A percentile compares a stretch with the other conserved stretches of the same genome.
phyloP scores from a whole-genome alignment of 2,888 invertebrate genomes.

The Chloroclystis v-ata region DNA sequence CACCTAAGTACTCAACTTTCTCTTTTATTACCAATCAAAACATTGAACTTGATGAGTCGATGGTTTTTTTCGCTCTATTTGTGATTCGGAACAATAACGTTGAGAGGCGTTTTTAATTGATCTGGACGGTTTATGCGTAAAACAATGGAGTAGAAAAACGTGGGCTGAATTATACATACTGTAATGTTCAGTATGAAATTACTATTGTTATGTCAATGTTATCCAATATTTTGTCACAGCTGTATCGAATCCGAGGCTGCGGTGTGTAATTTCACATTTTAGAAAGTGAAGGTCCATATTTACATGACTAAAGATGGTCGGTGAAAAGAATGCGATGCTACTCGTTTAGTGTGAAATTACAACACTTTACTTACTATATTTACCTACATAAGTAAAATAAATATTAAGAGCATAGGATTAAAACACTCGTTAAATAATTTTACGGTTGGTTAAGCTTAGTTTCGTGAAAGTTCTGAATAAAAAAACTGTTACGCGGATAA shows the following conservation, averaged over 20 bases:
- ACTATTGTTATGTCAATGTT: constrained; percentile 43
- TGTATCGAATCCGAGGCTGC: constrained; percentile 50
- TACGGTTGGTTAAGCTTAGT: too few species aligned
- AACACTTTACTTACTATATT: too few species aligned
- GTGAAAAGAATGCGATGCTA: constrained; percentile 37
- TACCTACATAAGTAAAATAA: too few species aligned
- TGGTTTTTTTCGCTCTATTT: constrained; percentile 55
- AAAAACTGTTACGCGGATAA: too few species aligned
- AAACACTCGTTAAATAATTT: too few species aligned
- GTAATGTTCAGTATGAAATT: constrained; percentile 31
- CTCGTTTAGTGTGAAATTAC: constrained; percentile 43
- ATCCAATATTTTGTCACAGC: constrained; percentile 36
- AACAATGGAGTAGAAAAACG: constrained; percentile 31
- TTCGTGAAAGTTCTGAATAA: too few species aligned
- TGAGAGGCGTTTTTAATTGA: constrained; percentile 41
- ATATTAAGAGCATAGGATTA: too few species aligned
- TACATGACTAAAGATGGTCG: constrained; percentile 53
- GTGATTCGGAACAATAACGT: constrained; percentile 49
- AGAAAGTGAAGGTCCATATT: constrained; percentile 73
- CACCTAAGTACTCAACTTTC: constrained; percentile 9
- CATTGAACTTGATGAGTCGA: constrained; percentile 39
- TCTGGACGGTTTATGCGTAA: constrained; percentile 29
- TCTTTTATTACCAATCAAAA: constrained; percentile 11
- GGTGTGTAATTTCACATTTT: constrained; percentile 63
- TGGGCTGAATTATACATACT: constrained; percentile 14